Conservation (phyloP, 2,113 vertebrate species). For the Gambusia affinis region DNA sequence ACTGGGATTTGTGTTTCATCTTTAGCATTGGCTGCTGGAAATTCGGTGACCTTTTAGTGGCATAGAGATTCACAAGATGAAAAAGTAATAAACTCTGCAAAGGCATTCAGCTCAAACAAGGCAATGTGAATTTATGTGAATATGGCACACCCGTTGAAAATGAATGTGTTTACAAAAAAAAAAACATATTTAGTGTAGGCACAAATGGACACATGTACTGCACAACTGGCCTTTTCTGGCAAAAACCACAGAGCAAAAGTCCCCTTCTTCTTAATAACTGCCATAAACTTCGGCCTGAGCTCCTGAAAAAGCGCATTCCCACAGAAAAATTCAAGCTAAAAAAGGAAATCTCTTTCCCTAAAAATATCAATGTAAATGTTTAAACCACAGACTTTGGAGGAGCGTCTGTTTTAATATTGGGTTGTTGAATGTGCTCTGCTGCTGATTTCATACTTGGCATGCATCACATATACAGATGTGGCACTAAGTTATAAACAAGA, state of each 20-base stretch:
- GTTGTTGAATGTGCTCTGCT: slow-evolving; percentile 11
- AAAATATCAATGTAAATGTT: neutral
- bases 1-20: neutral
- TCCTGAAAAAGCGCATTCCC: slow-evolving; percentile 20
- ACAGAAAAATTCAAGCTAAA: slow-evolving; percentile 21
- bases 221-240: slow-evolving; percentile 21
- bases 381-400: neutral
- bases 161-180: neutral
- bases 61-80: neutral
- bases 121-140: neutral
- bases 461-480: slow-evolving; percentile 43
- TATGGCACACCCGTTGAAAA: neutral
- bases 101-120: neutral
- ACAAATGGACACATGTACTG: slow-evolving; percentile 40
- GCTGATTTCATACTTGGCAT: slow-evolving; percentile 43
- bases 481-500: slow-evolving; percentile 21
- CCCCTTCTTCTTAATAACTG: slow-evolving; percentile 21
- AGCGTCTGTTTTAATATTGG: slow-evolving; percentile 2
- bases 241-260: slow-evolving; percentile 1
- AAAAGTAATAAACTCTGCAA: neutral
- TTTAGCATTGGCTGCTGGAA: neutral
- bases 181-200: neutral
- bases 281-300: neutral
- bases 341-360: slow-evolving; percentile 17
- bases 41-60: too few species aligned